phyloP scores from a whole-genome alignment of 2,888 invertebrate genomes.

The Drosophila bunnanda region DNA sequence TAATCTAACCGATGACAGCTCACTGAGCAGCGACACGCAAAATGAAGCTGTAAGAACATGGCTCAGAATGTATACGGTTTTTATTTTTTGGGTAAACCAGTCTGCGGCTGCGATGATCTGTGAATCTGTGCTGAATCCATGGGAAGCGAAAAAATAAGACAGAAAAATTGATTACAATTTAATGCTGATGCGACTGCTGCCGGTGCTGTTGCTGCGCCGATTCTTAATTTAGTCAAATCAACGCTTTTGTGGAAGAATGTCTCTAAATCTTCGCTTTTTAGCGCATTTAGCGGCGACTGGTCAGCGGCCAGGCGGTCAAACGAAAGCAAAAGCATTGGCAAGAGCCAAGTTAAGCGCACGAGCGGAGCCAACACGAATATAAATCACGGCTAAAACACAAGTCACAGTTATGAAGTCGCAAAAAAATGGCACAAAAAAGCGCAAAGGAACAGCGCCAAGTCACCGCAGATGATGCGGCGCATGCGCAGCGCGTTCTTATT shows the following conservation, averaged over 20 bases:
- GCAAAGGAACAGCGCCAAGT: constrained; percentile 17
- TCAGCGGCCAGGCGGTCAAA: constrained; percentile 43
- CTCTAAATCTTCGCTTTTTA: constrained; percentile 59
- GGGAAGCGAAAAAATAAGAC: constrained; percentile 38
- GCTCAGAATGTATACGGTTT: constrained; percentile 30
- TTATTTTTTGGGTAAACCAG: constrained; percentile 60
- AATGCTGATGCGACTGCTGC: constrained; percentile 47
- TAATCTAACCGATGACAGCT: constrained; percentile 59
- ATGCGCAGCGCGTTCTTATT: constrained; percentile 51
- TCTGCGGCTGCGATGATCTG: constrained; percentile 60
- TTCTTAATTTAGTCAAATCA: constrained; percentile 74
- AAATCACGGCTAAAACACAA: constrained; percentile 44
- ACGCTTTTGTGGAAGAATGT: constrained; percentile 63
- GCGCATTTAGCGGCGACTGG: constrained; percentile 65
- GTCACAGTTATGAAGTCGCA: constrained; percentile 55
- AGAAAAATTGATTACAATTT: constrained; percentile 70
- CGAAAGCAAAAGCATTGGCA: constrained; percentile 59
- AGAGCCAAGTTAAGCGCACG: constrained; percentile 26
- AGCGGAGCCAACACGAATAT: constrained; percentile 34
- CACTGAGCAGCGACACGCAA: constrained; percentile 45
- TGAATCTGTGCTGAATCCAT: constrained; percentile 26
- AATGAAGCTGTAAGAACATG: constrained; percentile 49
- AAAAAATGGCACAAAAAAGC: constrained; percentile 3
- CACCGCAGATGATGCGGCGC: constrained; percentile 43
- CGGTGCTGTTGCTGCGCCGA: constrained; percentile 8